phyloP scores from a whole-genome alignment of 2,113 vertebrate genomes.

The Pangasianodon gigas region DNA sequence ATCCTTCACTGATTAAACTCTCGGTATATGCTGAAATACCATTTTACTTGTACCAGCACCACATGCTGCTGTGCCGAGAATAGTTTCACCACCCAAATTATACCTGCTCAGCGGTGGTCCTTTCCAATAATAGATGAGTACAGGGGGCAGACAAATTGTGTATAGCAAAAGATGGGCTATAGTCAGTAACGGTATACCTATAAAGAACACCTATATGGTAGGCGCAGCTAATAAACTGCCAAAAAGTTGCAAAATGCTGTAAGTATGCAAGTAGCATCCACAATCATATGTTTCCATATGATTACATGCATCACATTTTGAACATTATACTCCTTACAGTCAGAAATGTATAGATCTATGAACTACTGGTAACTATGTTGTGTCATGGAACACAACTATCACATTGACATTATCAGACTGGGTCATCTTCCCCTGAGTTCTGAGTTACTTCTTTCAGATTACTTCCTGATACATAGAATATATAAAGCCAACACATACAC shows the following conservation, averaged over 20 bases:
- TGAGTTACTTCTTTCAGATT: too few species aligned
- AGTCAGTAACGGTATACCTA: neutral
- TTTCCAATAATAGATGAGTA: neutral
- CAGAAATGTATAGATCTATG: too few species aligned
- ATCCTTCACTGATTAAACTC: neutral
- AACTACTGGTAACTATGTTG: too few species aligned
- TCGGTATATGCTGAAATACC: neutral
- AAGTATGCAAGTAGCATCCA: neutral
- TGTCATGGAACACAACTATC: too few species aligned
- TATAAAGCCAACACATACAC: too few species aligned
- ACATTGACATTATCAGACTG: too few species aligned
- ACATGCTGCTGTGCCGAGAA: neutral
- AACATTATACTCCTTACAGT: neutral
- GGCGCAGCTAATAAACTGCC: neutral
- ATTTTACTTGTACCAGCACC: neutral
- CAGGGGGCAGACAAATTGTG: neutral
- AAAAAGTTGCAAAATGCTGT: neutral
- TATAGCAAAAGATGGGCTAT: neutral
- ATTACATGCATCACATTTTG: neutral
- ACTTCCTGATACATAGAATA: too few species aligned
- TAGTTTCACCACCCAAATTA: neutral
- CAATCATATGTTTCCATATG: neutral
- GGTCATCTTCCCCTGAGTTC: too few species aligned
- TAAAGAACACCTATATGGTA: neutral
- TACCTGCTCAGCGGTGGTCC: neutral